These are phyloP conservation scores for Lasioglossum zephyrum DNA, from an alignment of 2,888 invertebrate species.

Conservation along the genomic window DNA sequence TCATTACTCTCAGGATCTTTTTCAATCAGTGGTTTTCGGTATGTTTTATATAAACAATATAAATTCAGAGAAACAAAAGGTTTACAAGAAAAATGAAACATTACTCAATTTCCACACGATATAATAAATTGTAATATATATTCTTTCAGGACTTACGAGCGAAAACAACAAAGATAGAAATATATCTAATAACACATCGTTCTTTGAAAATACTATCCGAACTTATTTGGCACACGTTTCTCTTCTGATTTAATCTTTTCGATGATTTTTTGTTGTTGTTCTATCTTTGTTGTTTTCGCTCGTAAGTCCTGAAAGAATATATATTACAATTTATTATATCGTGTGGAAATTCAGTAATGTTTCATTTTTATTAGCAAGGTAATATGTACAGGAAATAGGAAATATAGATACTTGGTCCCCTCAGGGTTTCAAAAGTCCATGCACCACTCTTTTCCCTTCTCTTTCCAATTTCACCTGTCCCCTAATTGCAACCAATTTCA, in stretches of 20 bases:
- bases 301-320: conserved; percentile 73
- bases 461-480: too few species aligned
- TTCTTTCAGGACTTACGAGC: conserved; percentile 73
- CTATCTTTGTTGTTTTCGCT: conserved; percentile 70
- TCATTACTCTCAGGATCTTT: neutral
- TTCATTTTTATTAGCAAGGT: too few species aligned
- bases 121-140: conserved; percentile 9
- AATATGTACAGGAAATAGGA: too few species aligned
- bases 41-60: too few species aligned
- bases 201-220: neutral
- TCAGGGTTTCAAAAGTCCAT: too few species aligned
- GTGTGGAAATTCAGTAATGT: neutral
- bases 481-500: too few species aligned
- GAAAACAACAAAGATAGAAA: conserved; percentile 69
- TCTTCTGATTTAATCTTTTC: conserved; percentile 84
- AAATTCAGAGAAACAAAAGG: too few species aligned
- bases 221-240: conserved; percentile 76
- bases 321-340: neutral
- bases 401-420: too few species aligned
- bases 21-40: too few species aligned
- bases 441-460: too few species aligned
- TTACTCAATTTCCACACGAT: neutral
- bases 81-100: neutral
- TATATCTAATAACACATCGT: too few species aligned
- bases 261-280: conserved; percentile 81